A percentile compares a stretch with the other conserved stretches of the same genome.
Conservation (phyloP, 2,113 vertebrate species). For the Hiodon tergisus region DNA sequence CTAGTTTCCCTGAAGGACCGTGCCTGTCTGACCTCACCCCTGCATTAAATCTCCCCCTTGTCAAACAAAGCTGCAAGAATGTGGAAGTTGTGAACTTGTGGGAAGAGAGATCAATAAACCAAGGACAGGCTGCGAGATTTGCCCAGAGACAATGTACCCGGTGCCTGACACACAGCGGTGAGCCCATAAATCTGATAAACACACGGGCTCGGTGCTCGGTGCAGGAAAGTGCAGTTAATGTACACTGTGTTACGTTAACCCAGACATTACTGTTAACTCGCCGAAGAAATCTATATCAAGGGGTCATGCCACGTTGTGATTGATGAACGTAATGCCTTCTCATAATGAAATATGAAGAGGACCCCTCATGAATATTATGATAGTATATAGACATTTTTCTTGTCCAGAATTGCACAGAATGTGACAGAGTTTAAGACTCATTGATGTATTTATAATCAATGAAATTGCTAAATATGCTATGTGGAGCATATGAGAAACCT, state of each 20-base stretch:
- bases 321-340: conserved; percentile 36
- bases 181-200: conserved; percentile 56
- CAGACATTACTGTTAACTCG: conserved; percentile 49
- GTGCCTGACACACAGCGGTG: conserved; percentile 20
- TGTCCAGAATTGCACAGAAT: neutral
- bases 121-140: conserved; percentile 62
- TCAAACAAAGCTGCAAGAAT: conserved; percentile 59
- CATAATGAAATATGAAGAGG: conserved; percentile 10
- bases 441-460: no score
- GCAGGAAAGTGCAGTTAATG: conserved; percentile 41
- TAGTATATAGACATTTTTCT: neutral
- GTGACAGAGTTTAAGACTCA: neutral
- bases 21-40: conserved; percentile 61
- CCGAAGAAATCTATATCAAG: conserved; percentile 67
- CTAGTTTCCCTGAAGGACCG: conserved; percentile 44
- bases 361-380: neutral
- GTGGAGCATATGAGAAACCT: neutral
- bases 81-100: conserved; percentile 66
- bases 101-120: conserved; percentile 67
- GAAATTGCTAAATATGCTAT: no score
- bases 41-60: conserved; percentile 63
- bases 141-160: conserved; percentile 52
- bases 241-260: conserved; percentile 59
- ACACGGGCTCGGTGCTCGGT: neutral
- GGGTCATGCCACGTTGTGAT: conserved; percentile 54